A percentile compares a stretch with the other conserved stretches of the same genome.
These are phyloP conservation scores for Lasiommata megera DNA, from an alignment of 2,888 invertebrate species.

Conservation along the genomic window DNA sequence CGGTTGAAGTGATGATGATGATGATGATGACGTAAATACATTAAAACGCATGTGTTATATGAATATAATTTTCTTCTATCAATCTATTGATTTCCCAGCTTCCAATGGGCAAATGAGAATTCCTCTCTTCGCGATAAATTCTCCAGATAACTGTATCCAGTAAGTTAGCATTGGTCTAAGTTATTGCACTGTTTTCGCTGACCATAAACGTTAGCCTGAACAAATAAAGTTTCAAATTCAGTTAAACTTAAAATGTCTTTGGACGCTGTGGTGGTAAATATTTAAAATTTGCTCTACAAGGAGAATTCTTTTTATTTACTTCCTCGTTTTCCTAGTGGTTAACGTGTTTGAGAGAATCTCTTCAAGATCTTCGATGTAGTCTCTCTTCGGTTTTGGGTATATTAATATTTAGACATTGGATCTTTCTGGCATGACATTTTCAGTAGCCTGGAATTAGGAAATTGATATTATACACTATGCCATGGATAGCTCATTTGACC, in stretches of 20 bases:
- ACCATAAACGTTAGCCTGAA: constrained; percentile 22
- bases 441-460: no score
- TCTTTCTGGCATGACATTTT: no score
- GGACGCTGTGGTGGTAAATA: constrained; percentile 12
- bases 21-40: no score
- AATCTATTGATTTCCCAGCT: background rate
- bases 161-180: background rate
- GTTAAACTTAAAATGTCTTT: constrained; percentile 22
- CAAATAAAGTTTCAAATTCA: constrained; percentile 31
- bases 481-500: no score
- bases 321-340: background rate
- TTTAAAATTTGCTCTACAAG: background rate
- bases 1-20: no score
- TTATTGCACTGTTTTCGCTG: constrained; percentile 22
- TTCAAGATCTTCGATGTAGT: no score
- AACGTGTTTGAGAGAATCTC: no score
- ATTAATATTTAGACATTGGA: no score
- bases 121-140: constrained; percentile 5
- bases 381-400: no score
- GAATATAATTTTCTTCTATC: background rate
- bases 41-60: no score
- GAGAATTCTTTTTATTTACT: background rate
- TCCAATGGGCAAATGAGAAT: constrained; percentile 5
- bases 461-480: no score
- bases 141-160: no score